phyloP scores from a whole-genome alignment of 1,140 invertebrate genomes.

The Ceratina japonica region DNA sequence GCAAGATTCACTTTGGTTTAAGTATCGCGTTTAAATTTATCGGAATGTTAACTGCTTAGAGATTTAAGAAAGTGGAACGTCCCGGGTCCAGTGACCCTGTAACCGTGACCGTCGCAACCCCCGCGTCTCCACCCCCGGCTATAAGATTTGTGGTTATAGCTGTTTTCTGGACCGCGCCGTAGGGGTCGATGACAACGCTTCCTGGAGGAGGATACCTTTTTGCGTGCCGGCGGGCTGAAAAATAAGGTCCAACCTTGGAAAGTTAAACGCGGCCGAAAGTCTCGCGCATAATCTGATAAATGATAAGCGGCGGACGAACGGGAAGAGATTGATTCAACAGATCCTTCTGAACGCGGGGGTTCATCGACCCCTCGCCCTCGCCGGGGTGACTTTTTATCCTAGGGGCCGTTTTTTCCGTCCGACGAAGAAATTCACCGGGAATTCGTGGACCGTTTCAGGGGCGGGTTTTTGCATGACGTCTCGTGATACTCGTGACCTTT shows the following conservation, averaged over 20 bases:
- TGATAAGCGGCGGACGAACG: background rate
- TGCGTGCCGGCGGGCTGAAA: background rate
- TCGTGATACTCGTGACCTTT: constrained; percentile 70
- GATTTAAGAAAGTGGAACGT: constrained; percentile 57
- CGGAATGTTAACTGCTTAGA: constrained; percentile 3
- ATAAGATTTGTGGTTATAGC: constrained; percentile 67
- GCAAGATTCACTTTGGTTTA: too few species aligned
- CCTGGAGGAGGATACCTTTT: constrained; percentile 25
- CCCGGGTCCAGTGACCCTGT: constrained; percentile 48
- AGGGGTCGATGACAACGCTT: constrained; percentile 53
- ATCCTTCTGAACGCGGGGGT: constrained; percentile 46
- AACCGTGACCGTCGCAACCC: constrained; percentile 59
- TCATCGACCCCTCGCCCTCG: constrained; percentile 54
- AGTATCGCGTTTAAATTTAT: too few species aligned
- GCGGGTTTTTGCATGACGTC: constrained; percentile 73
- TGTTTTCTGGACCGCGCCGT: constrained; percentile 60
- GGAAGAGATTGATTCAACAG: constrained; percentile 46
- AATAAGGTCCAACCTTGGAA: background rate
- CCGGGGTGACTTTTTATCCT: constrained; percentile 72
- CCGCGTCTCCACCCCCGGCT: constrained; percentile 47
- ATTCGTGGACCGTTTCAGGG: constrained; percentile 71
- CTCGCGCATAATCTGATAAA: constrained; percentile 14
- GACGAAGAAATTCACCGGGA: constrained; percentile 63
- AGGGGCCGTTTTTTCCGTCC: constrained; percentile 46
- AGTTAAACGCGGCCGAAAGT: background rate